Percentiles rank a stretch among this genome's conserved stretches.
Evolutionary conservation across 2,113 vertebrate species (phyloP).

Genomic region (Poicephalus meyeri): DNA sequence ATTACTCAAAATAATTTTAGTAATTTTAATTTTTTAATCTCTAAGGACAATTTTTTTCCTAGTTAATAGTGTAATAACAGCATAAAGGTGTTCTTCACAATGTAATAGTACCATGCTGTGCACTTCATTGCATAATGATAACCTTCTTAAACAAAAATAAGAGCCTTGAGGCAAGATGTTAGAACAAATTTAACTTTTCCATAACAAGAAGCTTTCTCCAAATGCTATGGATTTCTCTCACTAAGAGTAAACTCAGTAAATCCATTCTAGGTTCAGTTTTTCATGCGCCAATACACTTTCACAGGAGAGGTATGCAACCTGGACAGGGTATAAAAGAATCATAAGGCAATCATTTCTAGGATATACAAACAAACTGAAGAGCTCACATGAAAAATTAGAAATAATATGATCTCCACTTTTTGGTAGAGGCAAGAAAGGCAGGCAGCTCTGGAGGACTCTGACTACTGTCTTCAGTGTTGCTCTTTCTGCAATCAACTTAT

Average conservation of each 20-base stretch:
- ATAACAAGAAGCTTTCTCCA: background rate
- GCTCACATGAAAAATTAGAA: background rate
- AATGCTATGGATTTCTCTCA: background rate
- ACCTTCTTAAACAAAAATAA: background rate
- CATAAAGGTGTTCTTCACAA: background rate
- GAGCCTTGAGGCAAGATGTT: background rate
- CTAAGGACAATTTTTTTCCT: background rate
- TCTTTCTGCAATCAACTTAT: background rate
- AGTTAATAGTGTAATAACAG: background rate
- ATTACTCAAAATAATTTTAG: background rate
- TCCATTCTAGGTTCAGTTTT: background rate
- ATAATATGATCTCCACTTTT: background rate
- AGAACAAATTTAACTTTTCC: background rate
- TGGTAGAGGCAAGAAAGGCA: background rate
- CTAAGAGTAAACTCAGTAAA: background rate
- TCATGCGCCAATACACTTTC: background rate
- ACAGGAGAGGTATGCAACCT: background rate
- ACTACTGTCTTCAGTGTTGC: background rate
- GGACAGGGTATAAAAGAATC: background rate
- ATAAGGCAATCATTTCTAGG: background rate
- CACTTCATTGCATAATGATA: background rate
- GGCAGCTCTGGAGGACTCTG: background rate
- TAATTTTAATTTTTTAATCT: background rate
- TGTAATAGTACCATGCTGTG: rapidly evolving
- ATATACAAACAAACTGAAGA: background rate